These are phyloP conservation scores for Acleris laterana DNA, from an alignment of 2,888 invertebrate species.

Conservation along the genomic window DNA sequence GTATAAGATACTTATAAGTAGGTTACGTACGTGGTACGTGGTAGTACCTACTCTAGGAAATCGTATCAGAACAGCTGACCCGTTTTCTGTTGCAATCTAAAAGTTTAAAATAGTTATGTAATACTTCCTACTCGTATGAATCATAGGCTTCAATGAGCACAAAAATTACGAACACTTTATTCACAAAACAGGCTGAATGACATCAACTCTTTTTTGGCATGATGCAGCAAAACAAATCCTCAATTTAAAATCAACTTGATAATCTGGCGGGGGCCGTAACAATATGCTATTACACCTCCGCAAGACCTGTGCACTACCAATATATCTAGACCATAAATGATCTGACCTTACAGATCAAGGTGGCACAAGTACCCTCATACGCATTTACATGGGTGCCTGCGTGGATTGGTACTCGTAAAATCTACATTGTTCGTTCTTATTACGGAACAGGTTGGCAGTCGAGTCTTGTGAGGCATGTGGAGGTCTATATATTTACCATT, in stretches of 20 bases:
- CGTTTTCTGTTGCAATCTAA: constrained; percentile 18
- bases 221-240: constrained; percentile 50
- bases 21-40: too few relatives aligned
- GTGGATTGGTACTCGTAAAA: constrained; percentile 3
- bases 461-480: background rate
- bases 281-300: constrained; percentile 69
- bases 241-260: constrained; percentile 47
- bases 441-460: background rate
- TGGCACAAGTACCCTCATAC: constrained; percentile 36
- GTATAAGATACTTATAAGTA: too few relatives aligned
- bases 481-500: background rate
- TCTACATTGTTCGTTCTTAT: constrained; percentile 3
- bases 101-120: constrained; percentile 25
- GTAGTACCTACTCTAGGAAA: background rate
- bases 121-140: constrained; percentile 13
- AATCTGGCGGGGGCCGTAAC: constrained; percentile 60
- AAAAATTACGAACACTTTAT: constrained; percentile 30
- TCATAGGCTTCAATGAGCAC: constrained; percentile 20
- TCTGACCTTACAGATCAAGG: constrained; percentile 36
- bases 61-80: constrained; percentile 18
- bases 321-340: constrained; percentile 36
- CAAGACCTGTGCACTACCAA: constrained; percentile 53
- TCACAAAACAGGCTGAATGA: constrained; percentile 46
- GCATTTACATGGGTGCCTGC: constrained; percentile 52
- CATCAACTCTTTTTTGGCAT: constrained; percentile 50